phyloP scores from a whole-genome alignment of 2,797 vertebrate genomes.

The Trachurus trachurus region DNA sequence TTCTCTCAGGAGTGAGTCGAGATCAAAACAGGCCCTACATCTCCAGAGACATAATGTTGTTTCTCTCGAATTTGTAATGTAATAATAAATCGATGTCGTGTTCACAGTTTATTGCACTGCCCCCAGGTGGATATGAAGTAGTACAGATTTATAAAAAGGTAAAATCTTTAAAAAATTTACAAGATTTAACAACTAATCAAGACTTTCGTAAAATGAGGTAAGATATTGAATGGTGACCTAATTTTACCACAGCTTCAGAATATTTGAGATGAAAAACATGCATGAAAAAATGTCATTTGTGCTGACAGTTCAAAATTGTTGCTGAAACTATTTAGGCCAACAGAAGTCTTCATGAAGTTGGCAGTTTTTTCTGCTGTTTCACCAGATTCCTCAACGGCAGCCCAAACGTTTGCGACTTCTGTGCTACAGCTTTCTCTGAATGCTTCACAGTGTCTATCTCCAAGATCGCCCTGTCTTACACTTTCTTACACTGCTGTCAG shows the following conservation, averaged over 20 bases:
- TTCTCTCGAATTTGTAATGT: background rate
- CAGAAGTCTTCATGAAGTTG: background rate
- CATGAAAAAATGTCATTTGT: background rate
- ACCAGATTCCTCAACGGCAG: background rate
- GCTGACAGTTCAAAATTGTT: background rate
- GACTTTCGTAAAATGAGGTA: background rate
- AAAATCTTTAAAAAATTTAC: background rate
- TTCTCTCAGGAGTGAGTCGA: background rate
- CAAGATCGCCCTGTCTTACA: too few species aligned
- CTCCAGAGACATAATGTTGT: background rate
- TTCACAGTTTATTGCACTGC: background rate
- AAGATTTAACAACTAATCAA: background rate
- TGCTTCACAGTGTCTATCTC: background rate
- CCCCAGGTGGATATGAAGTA: background rate
- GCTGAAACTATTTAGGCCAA: too few species aligned
- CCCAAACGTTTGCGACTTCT: background rate
- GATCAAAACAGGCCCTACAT: background rate
- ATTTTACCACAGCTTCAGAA: background rate
- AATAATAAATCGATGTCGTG: background rate
- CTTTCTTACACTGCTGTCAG: conserved; percentile 9
- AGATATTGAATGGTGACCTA: background rate
- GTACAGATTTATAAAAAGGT: background rate
- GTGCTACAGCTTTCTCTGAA: background rate
- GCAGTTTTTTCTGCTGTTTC: background rate
- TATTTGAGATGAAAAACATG: background rate